Evolutionary conservation across 2,888 invertebrate genomes (phyloP).

Genomic region (Drosophila neotestacea): DNA sequence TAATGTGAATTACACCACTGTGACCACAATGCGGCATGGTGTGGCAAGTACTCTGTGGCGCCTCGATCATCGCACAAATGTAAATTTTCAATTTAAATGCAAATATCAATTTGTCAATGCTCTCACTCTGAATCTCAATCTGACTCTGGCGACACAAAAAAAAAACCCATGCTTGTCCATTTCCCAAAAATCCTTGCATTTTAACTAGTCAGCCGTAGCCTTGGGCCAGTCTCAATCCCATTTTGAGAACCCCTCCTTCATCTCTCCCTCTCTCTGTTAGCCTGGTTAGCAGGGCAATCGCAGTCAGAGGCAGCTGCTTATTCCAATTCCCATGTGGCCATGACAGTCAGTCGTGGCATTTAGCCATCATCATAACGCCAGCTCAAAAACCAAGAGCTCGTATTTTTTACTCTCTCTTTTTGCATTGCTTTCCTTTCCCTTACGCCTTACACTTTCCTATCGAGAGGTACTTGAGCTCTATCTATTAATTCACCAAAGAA

Average conservation of each 20-base stretch:
- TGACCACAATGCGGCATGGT: conserved; percentile 76
- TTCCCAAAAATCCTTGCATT: conserved; percentile 72
- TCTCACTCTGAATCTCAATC: conserved; percentile 27
- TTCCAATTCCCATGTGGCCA: conserved; percentile 75
- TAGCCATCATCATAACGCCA: conserved; percentile 79
- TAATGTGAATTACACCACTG: conserved; percentile 85
- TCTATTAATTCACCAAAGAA: no score
- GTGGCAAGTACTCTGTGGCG: conserved; percentile 4
- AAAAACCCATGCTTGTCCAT: conserved; percentile 17
- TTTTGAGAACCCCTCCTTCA: background rate
- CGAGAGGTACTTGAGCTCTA: no score
- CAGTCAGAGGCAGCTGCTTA: conserved; percentile 47
- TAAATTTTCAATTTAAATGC: conserved; percentile 86
- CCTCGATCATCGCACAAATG: conserved; percentile 82
- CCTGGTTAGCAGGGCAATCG: conserved; percentile 20
- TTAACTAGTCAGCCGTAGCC: conserved; percentile 79
- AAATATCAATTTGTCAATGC: conserved; percentile 86
- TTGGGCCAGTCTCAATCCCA: conserved; percentile 58
- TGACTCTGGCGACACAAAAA: conserved; percentile 3
- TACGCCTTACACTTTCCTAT: conserved; percentile 8
- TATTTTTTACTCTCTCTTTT: conserved; percentile 19
- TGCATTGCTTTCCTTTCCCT: conserved; percentile 19
- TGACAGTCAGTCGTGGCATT: conserved; percentile 76
- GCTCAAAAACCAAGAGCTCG: conserved; percentile 50
- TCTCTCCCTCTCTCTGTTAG: background rate